Evolutionary conservation across 2,888 invertebrate genomes (phyloP), one percentile per base, ranked within the genome.

Genomic region (Andricus quercusramuli): DNA sequence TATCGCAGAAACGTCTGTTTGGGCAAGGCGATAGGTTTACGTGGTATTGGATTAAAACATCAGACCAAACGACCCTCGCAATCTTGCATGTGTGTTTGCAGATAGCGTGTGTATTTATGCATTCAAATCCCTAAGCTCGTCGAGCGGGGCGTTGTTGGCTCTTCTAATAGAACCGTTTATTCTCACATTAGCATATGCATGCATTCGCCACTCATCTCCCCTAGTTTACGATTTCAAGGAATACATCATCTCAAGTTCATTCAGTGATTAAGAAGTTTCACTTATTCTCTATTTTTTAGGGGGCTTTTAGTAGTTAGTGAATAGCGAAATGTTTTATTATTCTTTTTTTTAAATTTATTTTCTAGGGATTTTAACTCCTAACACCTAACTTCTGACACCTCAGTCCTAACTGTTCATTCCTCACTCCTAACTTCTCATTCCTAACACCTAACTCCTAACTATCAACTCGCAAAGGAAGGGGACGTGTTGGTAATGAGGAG

Each of bases 141-240:
- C 89, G 90, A 89, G 86, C 85, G 88, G 88, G 89, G 87, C 90
- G 90, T 90, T 92, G 91, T 90, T 91, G 88, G 89, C 89, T 88
- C 89, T 89, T 89, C 90, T 90, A 91, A 92, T 92, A 90, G 89
- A 90, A 90, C 86, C 91, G 90, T 91, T 91, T 91, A 92, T 90
- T 90, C 91, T 88, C 88, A 86, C 89, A 91, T 91, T 91, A 91
- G 89, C 91, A 91, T 92, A 92, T 89, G 89, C 89, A 89, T 88
- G 83, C 80, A 13, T 13, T 44, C 2, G 5, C 41, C 56, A 86
- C 83, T 83, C 78, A 77, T 37, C 44, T 8, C 68, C 25, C 70
- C 47, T 47, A 13, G 47, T 25, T 47, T 47, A 70, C 70, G 70
- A 70, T 70, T 47, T 29, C 51, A 17, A 25, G 70, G 25, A 51